phyloP scores from a whole-genome alignment of 1,140 invertebrate species.

The Ruditapes philippinarum region DNA sequence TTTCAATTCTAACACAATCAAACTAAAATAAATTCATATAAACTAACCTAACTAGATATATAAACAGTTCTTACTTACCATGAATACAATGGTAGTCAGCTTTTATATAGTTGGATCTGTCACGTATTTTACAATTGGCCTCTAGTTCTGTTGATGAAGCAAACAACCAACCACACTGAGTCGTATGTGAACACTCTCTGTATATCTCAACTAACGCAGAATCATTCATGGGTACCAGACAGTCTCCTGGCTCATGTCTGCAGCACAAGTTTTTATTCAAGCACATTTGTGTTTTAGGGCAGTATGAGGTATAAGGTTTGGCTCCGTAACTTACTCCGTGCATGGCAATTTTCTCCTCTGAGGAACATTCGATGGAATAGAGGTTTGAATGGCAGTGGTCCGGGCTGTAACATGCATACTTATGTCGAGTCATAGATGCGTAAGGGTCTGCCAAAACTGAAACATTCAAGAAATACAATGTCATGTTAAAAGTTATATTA shows the following conservation, averaged over 20 bases:
- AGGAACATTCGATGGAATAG: conserved; percentile 55
- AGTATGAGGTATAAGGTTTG: conserved; percentile 51
- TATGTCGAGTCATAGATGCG: not conserved
- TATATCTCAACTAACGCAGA: conserved; percentile 41
- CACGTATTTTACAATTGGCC: conserved; percentile 21
- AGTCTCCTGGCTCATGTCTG: conserved; percentile 37
- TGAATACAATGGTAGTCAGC: conserved; percentile 53
- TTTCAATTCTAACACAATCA: too few relatives aligned
- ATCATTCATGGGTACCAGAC: conserved; percentile 31
- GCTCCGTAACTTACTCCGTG: conserved; percentile 40
- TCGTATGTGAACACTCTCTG: conserved; percentile 29
- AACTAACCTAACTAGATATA: too few relatives aligned
- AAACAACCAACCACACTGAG: conserved; percentile 63
- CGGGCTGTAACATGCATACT: conserved; percentile 41
- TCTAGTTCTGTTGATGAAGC: conserved; percentile 20
- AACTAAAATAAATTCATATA: too few relatives aligned
- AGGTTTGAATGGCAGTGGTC: not conserved
- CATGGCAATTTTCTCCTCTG: conserved; percentile 38
- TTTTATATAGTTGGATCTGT: conserved; percentile 54
- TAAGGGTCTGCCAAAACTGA: not conserved
- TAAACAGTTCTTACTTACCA: conserved; percentile 50
- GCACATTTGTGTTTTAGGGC: conserved; percentile 35
- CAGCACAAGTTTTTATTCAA: conserved; percentile 16
- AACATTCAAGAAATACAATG: not conserved
- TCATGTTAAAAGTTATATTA: not conserved